Conservation (phyloP, 1,140 invertebrate genomes). For the Sminthurinus signatus region DNA sequence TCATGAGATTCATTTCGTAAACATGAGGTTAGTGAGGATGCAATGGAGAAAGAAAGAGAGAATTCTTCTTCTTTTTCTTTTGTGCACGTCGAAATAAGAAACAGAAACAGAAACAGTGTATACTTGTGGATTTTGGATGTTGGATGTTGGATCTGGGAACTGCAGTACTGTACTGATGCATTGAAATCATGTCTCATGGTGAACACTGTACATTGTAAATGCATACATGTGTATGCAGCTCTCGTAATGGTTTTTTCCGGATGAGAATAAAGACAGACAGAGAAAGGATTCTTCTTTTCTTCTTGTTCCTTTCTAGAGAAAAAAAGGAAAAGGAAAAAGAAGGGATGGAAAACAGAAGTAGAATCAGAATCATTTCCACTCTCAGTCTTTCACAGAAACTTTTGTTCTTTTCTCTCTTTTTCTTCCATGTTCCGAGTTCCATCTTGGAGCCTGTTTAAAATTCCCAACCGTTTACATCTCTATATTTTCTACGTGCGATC, state of each 20-base stretch:
- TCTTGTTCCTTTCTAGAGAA: too few species aligned
- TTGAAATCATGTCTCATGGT: too few species aligned
- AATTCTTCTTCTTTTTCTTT: too few species aligned
- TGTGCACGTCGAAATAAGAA: not conserved
- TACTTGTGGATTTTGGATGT: not conserved
- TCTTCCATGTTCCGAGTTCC: too few species aligned
- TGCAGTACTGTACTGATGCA: too few species aligned
- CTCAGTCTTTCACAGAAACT: constrained; percentile 1
- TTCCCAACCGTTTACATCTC: constrained; percentile 39
- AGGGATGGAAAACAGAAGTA: too few species aligned
- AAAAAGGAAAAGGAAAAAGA: constrained; percentile 6
- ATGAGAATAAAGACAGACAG: too few species aligned
- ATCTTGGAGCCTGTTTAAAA: constrained; percentile 40
- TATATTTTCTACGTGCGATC: constrained; percentile 28
- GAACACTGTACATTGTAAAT: not conserved
- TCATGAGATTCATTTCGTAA: constrained; percentile 41
- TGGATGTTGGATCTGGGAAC: too few species aligned
- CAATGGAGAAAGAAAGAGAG: too few species aligned
- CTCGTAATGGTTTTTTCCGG: too few species aligned
- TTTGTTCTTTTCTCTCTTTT: too few species aligned
- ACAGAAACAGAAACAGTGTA: not conserved
- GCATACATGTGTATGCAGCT: not conserved
- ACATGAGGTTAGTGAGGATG: constrained; percentile 33
- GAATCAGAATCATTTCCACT: constrained; percentile 36
- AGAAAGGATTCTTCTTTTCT: too few species aligned